Conservation (phyloP, 1,140 invertebrate genomes). For the Scaptomyza montana region DNA sequence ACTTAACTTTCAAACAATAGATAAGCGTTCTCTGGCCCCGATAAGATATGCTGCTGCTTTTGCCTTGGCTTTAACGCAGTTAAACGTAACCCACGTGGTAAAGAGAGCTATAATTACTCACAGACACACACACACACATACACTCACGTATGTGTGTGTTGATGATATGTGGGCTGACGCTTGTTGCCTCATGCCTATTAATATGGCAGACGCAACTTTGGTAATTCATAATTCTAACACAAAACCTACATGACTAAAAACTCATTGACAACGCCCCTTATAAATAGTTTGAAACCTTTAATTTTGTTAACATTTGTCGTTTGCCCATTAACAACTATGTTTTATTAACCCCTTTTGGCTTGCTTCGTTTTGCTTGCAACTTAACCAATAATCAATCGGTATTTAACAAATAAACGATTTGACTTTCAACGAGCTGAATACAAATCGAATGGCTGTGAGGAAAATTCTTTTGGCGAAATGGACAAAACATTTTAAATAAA, state of each 20-base stretch:
- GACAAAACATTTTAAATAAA: no score
- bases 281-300: neutral
- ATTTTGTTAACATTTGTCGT: conserved; percentile 7
- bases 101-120: neutral
- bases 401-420: neutral
- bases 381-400: neutral
- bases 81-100: conserved; percentile 27
- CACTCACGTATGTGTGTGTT: neutral
- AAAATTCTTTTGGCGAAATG: no score
- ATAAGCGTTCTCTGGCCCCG: conserved; percentile 51
- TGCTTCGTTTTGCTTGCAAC: neutral
- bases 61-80: neutral
- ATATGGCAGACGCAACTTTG: conserved; percentile 42
- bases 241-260: conserved; percentile 48
- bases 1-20: conserved; percentile 58
- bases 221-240: conserved; percentile 66
- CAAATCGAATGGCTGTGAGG: neutral
- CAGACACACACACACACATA: neutral
- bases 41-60: conserved; percentile 64
- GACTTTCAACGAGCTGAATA: neutral
- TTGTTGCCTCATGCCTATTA: conserved; percentile 32
- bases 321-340: neutral
- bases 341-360: neutral
- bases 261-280: conserved; percentile 42
- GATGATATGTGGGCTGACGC: conserved; percentile 8